Conservation (phyloP, 2,888 invertebrate species). For the Choristoneura rosaceana region DNA sequence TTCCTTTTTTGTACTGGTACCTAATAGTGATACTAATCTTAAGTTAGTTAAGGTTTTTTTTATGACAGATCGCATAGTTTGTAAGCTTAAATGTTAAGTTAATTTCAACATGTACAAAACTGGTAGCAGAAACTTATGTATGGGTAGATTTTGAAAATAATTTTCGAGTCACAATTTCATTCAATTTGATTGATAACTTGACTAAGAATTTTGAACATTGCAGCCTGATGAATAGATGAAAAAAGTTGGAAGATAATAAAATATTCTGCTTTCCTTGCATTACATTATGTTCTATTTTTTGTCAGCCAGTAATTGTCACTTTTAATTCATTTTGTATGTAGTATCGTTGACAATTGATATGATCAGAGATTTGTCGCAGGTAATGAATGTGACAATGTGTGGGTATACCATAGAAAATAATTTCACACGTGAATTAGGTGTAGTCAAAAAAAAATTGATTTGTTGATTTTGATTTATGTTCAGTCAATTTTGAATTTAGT, state of each 20-base stretch:
- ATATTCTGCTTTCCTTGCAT: not conserved
- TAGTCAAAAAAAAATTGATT: not conserved
- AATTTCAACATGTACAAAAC: constrained; percentile 45
- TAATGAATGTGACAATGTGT: too few species aligned
- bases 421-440: too few species aligned
- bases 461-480: too few species aligned
- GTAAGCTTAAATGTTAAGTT: constrained; percentile 49
- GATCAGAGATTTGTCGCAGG: too few species aligned
- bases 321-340: not conserved
- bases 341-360: too few species aligned
- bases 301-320: not conserved
- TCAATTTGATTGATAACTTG: not conserved
- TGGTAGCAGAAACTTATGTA: constrained; percentile 7
- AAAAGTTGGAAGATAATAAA: too few species aligned
- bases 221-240: not conserved
- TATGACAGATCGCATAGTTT: constrained; percentile 51
- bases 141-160: not conserved
- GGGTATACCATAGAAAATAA: too few species aligned
- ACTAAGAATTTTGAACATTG: not conserved
- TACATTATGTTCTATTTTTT: not conserved
- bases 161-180: not conserved
- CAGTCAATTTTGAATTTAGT: too few species aligned
- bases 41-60: constrained; percentile 63
- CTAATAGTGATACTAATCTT: constrained; percentile 78
- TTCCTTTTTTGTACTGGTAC: constrained; percentile 73